These are phyloP conservation scores for Abrostola tripartita DNA, from an alignment of 2,888 invertebrate genomes.

Conservation along the genomic window DNA sequence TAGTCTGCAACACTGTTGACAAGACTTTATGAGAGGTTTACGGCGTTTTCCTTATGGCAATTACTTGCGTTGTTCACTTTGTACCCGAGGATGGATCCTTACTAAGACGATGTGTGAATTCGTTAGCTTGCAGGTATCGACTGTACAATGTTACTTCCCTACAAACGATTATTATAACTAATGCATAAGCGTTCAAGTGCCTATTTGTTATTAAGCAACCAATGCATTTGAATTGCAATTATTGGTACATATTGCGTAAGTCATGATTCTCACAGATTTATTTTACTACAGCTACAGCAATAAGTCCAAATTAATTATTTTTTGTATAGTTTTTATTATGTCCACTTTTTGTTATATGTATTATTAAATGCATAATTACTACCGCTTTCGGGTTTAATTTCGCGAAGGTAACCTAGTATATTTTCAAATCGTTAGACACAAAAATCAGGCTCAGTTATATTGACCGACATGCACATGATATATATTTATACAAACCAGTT, in stretches of 20 bases:
- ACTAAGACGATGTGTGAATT: constrained; percentile 53
- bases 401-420: constrained; percentile 50
- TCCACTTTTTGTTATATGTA: constrained; percentile 51
- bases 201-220: constrained; percentile 28
- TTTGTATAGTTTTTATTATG: constrained; percentile 19
- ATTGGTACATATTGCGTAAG: constrained; percentile 37
- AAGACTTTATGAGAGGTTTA: constrained; percentile 38
- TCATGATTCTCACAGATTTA: constrained; percentile 12
- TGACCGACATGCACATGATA: constrained; percentile 22
- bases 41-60: constrained; percentile 41
- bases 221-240: constrained; percentile 39
- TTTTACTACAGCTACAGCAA: constrained; percentile 16
- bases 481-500: constrained; percentile 26
- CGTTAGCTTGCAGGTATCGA: constrained; percentile 23
- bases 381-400: constrained; percentile 38
- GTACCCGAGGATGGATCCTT: constrained; percentile 39
- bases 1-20: constrained; percentile 58
- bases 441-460: constrained; percentile 31
- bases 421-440: constrained; percentile 32
- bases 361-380: constrained; percentile 46
- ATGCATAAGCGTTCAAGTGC: constrained; percentile 9
- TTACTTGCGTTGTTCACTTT: constrained; percentile 48
- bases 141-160: constrained; percentile 32
- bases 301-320: constrained; percentile 27
- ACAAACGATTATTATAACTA: constrained; percentile 12